Percentiles rank a stretch among this genome's conserved stretches.
Evolutionary conservation across 2,113 vertebrate species (phyloP).

Genomic region (Trogon surrucura): DNA sequence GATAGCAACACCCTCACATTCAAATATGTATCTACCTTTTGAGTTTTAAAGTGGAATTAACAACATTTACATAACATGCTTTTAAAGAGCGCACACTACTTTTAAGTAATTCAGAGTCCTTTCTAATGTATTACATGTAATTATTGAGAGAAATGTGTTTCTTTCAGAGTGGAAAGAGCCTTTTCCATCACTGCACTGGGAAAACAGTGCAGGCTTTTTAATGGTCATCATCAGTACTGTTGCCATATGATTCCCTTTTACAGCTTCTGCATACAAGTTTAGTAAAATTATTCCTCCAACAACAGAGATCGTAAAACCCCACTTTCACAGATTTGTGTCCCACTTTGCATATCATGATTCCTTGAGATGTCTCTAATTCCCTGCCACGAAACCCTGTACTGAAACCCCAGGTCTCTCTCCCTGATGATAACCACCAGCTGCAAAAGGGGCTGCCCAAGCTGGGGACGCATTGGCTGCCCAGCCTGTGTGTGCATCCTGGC

Average conservation of each 20-base stretch:
- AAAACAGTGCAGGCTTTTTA: neutral
- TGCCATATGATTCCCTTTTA: neutral
- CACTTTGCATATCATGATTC: neutral
- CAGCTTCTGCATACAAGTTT: neutral
- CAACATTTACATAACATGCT: neutral
- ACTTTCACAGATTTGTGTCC: neutral
- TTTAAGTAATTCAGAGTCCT: neutral
- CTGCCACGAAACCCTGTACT: neutral
- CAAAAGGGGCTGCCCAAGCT: neutral
- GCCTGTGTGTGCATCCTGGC: neutral
- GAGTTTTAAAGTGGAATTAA: neutral
- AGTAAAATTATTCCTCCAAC: neutral
- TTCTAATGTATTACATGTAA: neutral
- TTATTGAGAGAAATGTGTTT: neutral
- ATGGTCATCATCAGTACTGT: fast-evolving
- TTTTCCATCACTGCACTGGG: neutral
- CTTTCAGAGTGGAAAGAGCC: neutral
- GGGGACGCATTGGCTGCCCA: neutral
- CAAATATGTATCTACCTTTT: neutral
- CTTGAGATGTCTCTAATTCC: neutral
- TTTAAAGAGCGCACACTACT: neutral
- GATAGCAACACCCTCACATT: neutral
- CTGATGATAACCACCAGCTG: neutral
- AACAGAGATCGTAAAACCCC: fast-evolving
- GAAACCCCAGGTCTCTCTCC: neutral